These are phyloP conservation scores for Lamprologus tigripictilis DNA, from an alignment of 2,113 vertebrate species.

Conservation along the genomic window DNA sequence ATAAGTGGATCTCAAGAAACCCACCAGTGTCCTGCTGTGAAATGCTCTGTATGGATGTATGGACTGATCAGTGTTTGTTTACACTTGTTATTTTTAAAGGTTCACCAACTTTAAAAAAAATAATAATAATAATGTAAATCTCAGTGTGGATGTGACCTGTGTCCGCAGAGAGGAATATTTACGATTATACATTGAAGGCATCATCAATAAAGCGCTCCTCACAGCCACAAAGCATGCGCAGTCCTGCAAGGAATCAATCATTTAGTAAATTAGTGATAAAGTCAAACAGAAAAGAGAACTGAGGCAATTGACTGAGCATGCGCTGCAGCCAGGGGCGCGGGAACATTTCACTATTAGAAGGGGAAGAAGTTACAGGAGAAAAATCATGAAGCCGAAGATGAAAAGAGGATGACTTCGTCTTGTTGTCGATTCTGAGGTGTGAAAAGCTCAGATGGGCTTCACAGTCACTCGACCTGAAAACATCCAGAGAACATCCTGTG, in stretches of 20 bases:
- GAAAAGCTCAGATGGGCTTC: background rate
- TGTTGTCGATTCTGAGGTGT: background rate
- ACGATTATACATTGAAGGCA: background rate
- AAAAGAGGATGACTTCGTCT: background rate
- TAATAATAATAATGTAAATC: background rate
- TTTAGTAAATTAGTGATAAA: background rate
- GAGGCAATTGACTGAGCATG: background rate
- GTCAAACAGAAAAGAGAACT: accelerated
- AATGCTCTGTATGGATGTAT: background rate
- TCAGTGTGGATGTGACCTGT: background rate
- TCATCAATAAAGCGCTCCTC: background rate
- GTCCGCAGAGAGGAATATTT: background rate
- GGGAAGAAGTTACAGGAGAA: background rate
- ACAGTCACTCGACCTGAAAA: background rate
- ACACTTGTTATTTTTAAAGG: background rate
- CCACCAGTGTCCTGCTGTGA: accelerated
- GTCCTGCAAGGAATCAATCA: accelerated
- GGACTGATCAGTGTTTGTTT: background rate
- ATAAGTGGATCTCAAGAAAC: background rate
- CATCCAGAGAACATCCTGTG: background rate
- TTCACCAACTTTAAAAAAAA: accelerated
- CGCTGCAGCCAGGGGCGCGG: accelerated
- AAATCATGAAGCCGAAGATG: background rate
- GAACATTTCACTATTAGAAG: background rate
- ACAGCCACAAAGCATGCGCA: accelerated